Evolutionary conservation across 2,113 vertebrate species (phyloP).

Genomic region (Apeltes quadracus): DNA sequence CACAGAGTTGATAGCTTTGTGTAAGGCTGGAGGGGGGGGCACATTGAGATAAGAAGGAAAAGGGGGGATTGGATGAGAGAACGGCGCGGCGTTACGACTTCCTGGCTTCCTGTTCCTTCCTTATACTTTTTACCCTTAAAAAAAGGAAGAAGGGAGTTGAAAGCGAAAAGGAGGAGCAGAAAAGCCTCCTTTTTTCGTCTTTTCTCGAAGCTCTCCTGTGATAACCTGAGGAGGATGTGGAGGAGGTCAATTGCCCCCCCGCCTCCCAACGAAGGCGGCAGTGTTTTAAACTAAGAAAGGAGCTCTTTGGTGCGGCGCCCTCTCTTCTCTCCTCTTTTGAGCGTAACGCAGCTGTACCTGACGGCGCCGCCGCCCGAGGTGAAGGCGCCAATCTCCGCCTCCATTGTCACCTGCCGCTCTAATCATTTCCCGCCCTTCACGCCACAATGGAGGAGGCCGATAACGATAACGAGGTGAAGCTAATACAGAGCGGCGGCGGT

Average conservation of each 20-base stretch:
- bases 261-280: slow-evolving; percentile 60
- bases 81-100: slow-evolving; percentile 68
- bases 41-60: slow-evolving; percentile 61
- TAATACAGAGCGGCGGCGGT: slow-evolving; percentile 68
- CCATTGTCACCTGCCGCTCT: slow-evolving; percentile 81
- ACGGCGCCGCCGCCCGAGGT: slow-evolving; percentile 67
- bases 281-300: slow-evolving; percentile 66
- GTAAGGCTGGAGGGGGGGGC: slow-evolving; percentile 37
- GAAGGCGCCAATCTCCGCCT: slow-evolving; percentile 75
- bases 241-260: slow-evolving; percentile 60
- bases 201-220: slow-evolving; percentile 28
- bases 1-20: slow-evolving; percentile 81
- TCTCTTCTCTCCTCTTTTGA: slow-evolving; percentile 68
- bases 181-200: not conserved
- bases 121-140: not conserved
- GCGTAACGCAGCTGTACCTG: slow-evolving; percentile 75
- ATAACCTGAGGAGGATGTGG: slow-evolving; percentile 42
- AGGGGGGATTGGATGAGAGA: slow-evolving; percentile 61
- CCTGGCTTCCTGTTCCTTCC: slow-evolving; percentile 40
- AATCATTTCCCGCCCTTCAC: slow-evolving; percentile 79
- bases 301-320: slow-evolving; percentile 67
- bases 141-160: not conserved
- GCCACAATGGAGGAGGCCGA: slow-evolving; percentile 74
- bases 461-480: slow-evolving; percentile 79
- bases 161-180: slow-evolving; percentile 32